Evolutionary conservation across 1,140 invertebrate genomes (phyloP), one percentile per base, ranked within the genome.

Genomic region (Eupeodes corollae): DNA sequence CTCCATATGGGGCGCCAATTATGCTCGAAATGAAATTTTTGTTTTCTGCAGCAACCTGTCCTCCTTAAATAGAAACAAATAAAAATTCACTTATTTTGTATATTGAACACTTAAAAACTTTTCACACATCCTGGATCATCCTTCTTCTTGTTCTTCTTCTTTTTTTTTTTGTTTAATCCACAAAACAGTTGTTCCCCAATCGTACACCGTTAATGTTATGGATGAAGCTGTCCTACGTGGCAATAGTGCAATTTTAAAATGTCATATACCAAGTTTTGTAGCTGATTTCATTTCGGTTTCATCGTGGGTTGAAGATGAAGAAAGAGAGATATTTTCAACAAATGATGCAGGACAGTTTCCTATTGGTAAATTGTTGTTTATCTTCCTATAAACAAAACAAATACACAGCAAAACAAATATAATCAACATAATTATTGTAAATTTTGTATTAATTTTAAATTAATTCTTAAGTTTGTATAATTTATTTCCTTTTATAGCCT

Each of bases 261-360:
- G 89, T 75, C 85, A 90, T 73, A 87, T 92, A 70, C 89, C 89
- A 52, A 89, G 86, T 72, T 91, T 91, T 73, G 88, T 91, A 44
- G 84, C 86, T 56, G 88, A 91, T 75, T 91, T 86, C 71, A 84
- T 91, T 58, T 76, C 73, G 59, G 84, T 91, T 56, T 77, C 80
- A 49, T 84, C 85, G 56, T 92, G 89, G 89, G 75, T 91, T 60
- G 79, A 86, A 70, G 82, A 84, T 58, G 83, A 84, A 67, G 70
- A 72, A 57, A 74, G 70, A 55, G 74, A 82, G 65, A 79, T 86
- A 61, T 78, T 80, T 66, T 47, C 76, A 69, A 64, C 68, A 56
- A 54, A 74, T 57, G 78, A 81, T 70, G 67, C 70, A 52, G 83
- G 82, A 84, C 47, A 44, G 13, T 44, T 48, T 44, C 30, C 44